Evolutionary conservation across 2,797 vertebrate species (phyloP).

Genomic region (Neomorphus geoffroyi): DNA sequence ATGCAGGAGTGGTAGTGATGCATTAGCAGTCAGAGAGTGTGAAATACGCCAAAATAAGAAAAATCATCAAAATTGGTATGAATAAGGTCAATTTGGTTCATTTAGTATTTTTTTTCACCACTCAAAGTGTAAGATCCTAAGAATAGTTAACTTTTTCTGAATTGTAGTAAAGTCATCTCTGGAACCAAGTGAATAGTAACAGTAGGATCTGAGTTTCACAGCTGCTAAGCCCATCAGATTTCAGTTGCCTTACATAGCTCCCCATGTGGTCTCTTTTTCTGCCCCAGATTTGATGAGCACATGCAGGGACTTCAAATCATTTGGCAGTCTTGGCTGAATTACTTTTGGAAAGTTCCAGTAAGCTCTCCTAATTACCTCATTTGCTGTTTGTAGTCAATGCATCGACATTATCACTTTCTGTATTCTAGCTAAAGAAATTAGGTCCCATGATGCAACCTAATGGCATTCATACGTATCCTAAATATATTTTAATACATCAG

Average conservation of each 20-base stretch:
- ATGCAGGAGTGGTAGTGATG: not conserved
- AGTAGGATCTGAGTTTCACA: not conserved
- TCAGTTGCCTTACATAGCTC: not conserved
- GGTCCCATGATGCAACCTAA: not conserved
- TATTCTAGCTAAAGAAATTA: conserved; percentile 14
- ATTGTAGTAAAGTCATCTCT: not conserved
- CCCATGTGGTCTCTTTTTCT: not conserved
- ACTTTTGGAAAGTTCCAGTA: conserved; percentile 26
- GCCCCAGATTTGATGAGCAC: not conserved
- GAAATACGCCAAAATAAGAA: not conserved
- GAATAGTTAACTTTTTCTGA: not conserved
- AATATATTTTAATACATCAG: not conserved
- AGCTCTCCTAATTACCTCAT: not conserved
- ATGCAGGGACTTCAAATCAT: not conserved
- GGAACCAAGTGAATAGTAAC: not conserved
- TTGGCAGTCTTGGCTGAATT: not conserved
- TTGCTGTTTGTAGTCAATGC: not conserved
- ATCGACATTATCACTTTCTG: not conserved
- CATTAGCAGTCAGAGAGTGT: not conserved
- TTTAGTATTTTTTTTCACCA: not conserved
- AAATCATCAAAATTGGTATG: not conserved
- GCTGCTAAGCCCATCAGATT: not conserved
- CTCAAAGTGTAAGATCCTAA: not conserved
- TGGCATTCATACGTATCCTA: not conserved
- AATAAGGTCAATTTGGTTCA: not conserved